These are phyloP conservation scores for Manacus vitellinus DNA, from an alignment of 2,113 vertebrate genomes.

Conservation along the genomic window DNA sequence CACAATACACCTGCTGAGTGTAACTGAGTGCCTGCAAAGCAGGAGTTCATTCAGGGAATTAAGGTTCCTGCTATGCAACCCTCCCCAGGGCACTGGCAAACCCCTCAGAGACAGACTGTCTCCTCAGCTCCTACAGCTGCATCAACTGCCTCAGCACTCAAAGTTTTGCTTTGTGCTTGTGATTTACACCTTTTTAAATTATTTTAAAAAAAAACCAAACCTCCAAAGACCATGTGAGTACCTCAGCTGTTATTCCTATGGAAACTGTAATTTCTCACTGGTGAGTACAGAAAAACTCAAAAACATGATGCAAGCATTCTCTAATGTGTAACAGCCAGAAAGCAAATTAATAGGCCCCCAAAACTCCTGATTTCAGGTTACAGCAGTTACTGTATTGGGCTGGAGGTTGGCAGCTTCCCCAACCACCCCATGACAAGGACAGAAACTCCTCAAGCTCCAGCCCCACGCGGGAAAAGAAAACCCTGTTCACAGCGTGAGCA, in stretches of 20 bases:
- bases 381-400: rapidly evolving
- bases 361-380: background rate
- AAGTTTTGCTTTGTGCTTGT: background rate
- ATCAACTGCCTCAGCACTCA: rapidly evolving
- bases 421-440: background rate
- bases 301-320: background rate
- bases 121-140: background rate
- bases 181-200: background rate
- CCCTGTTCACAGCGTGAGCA: rapidly evolving
- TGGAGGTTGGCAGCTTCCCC: background rate
- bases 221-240: background rate
- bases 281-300: background rate
- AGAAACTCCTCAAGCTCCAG: background rate
- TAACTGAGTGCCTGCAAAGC: background rate
- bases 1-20: background rate
- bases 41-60: background rate
- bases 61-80: background rate
- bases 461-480: rapidly evolving
- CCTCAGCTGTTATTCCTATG: background rate
- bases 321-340: background rate
- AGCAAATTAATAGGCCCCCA: background rate
- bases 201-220: too few species aligned
- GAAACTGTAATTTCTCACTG: background rate
- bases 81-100: rapidly evolving
- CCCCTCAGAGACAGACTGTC: background rate